These are phyloP conservation scores for Allolobophora icterica DNA, from an alignment of 2,888 invertebrate species.

Conservation along the genomic window DNA sequence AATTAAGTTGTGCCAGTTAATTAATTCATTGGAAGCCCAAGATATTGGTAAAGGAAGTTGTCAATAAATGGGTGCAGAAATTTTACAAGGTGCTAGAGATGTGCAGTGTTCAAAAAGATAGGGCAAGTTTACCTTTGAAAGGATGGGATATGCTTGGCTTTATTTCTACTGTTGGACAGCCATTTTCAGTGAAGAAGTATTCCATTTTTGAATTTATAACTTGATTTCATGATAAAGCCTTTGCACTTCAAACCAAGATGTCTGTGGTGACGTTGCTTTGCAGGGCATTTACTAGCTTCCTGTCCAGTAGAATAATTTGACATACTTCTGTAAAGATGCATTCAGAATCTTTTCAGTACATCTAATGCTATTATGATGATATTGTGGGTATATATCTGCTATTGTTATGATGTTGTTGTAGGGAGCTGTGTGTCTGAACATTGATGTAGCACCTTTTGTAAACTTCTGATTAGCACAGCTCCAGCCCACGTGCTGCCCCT, in stretches of 20 bases:
- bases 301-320: not conserved
- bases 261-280: not conserved
- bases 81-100: not conserved
- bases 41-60: not conserved
- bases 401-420: no score
- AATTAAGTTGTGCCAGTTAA: not conserved
- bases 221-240: not conserved
- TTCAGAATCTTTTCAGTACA: not conserved
- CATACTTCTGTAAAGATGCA: not conserved
- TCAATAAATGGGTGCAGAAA: not conserved
- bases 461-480: no score
- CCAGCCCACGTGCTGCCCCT: no score
- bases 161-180: not conserved
- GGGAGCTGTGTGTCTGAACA: no score
- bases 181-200: not conserved
- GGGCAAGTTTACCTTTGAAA: not conserved
- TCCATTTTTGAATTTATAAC: not conserved
- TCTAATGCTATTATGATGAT: no score
- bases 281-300: not conserved
- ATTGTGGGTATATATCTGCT: no score
- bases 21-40: not conserved
- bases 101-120: no score
- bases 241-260: not conserved
- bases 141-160: not conserved
- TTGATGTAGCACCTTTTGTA: no score